Base-by-base conservation (phyloP, 2,888 invertebrate genomes). In the Limnephilus lunatus region DNA sequence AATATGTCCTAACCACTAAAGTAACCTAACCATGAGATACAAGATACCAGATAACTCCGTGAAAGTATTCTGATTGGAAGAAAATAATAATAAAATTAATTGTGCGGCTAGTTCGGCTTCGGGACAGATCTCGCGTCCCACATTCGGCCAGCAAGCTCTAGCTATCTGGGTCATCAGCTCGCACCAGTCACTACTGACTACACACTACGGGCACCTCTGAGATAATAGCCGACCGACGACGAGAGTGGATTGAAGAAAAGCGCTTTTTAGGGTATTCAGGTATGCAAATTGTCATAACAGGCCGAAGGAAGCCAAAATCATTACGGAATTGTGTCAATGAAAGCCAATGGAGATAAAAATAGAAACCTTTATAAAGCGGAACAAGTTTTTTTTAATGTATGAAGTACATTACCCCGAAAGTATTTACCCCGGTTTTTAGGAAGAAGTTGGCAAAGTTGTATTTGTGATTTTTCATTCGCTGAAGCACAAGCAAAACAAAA, bases 41-140 rank as follows among this genome's bases (percentile, higher is more conserved):
- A 35, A 32, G 48, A 32, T 35, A 9, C 35, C 80, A 35, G 88
- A 89, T 35, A 88, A 87, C 81, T 80, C 81, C 83, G 93, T 93
- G 93, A 93, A 93, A 93, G 93, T 93, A 86, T 92, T 90, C 85
- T 89, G 80, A 83, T 90, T 81, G 39, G 91, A 90, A 93, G 90
- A 89, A 35, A 89, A 39, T 89, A 87, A 80, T 89, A 89, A 89
- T 89, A 89, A 89, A 44, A 89, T 80, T 89, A 81, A 80, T 80
- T 68, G 32, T 91, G 89, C 89, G 91, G 90, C 90, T 82, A 90
- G 90, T 91, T 91, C 90, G 89, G 86, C 82, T 90, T 91, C 85
- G 85, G 89, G 85, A 89, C 39, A 81, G 91, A 86, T 68, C 91
- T 91, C 91, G 83, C 92, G 93, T 89, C 92, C 91, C 87, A 93